phyloP scores from a whole-genome alignment of 2,888 invertebrate genomes.

The Phengaris arion region DNA sequence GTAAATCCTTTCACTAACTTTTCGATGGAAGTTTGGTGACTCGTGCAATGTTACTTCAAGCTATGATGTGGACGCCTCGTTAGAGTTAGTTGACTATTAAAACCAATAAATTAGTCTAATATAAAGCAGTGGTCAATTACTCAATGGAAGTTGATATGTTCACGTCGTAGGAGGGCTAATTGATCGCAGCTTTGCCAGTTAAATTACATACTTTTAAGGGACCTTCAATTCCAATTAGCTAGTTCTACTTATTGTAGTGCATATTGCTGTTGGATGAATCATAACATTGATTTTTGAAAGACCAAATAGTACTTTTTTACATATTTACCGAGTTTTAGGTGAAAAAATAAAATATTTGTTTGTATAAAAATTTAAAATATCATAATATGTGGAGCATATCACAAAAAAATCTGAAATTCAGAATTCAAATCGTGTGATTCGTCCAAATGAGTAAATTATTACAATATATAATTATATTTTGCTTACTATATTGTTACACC shows the following conservation, averaged over 20 bases:
- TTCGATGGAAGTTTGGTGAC: conserved; percentile 70
- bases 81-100: conserved; percentile 75
- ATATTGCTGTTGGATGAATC: conserved; percentile 70
- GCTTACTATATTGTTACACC: conserved; percentile 61
- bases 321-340: conserved; percentile 67
- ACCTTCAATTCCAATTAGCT: conserved; percentile 79
- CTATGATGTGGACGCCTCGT: conserved; percentile 76
- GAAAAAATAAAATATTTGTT: conserved; percentile 60
- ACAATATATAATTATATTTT: conserved; percentile 63
- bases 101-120: conserved; percentile 75
- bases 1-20: conserved; percentile 62
- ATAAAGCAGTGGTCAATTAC: conserved; percentile 72
- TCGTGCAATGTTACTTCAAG: conserved; percentile 73
- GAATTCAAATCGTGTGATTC: conserved; percentile 59
- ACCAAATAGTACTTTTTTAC: conserved; percentile 77
- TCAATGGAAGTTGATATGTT: conserved; percentile 40
- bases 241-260: conserved; percentile 77
- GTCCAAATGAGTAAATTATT: conserved; percentile 65
- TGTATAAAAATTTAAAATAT: conserved; percentile 70
- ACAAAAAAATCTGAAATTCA: conserved; percentile 57
- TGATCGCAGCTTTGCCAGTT: conserved; percentile 70
- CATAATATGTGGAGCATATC: conserved; percentile 76
- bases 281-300: conserved; percentile 63
- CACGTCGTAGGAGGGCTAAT: conserved; percentile 48
- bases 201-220: conserved; percentile 78